Conservation (phyloP, 2,888 invertebrate species). For the Vanessa cardui region DNA sequence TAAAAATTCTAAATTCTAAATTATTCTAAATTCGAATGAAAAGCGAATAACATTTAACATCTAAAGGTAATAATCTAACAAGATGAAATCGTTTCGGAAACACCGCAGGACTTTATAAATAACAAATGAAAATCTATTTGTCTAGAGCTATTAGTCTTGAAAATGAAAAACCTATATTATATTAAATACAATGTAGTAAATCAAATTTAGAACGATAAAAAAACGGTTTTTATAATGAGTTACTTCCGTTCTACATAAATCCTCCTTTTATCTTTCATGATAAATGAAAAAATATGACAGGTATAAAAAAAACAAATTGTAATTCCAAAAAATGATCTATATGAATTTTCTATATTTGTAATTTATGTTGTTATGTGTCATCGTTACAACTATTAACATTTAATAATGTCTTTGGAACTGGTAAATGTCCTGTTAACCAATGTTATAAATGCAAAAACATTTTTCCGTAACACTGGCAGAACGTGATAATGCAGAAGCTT, state of each 20-base stretch:
- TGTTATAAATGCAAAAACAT: neutral
- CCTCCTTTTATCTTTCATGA: neutral
- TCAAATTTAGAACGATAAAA: neutral
- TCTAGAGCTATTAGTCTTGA: too few species aligned
- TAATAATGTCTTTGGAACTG: neutral
- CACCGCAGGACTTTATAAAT: too few species aligned
- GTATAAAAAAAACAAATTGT: too few species aligned
- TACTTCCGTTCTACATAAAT: slow-evolving; percentile 4
- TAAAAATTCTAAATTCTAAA: too few species aligned
- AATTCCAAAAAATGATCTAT: neutral
- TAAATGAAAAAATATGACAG: neutral
- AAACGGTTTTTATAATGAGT: neutral
- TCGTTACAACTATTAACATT: neutral
- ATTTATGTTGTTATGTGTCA: neutral
- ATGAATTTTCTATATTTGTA: neutral
- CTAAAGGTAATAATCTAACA: too few species aligned
- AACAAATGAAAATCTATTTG: too few species aligned
- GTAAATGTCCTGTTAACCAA: neutral
- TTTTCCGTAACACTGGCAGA: neutral
- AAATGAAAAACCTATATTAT: too few species aligned
- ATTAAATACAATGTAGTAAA: neutral
- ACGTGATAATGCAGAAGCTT: too few species aligned
- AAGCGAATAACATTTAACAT: too few species aligned
- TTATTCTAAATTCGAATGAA: too few species aligned
- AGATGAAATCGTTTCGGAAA: too few species aligned